Conservation (phyloP, 2,797 vertebrate species). For the Hephaestus fuliginosus region DNA sequence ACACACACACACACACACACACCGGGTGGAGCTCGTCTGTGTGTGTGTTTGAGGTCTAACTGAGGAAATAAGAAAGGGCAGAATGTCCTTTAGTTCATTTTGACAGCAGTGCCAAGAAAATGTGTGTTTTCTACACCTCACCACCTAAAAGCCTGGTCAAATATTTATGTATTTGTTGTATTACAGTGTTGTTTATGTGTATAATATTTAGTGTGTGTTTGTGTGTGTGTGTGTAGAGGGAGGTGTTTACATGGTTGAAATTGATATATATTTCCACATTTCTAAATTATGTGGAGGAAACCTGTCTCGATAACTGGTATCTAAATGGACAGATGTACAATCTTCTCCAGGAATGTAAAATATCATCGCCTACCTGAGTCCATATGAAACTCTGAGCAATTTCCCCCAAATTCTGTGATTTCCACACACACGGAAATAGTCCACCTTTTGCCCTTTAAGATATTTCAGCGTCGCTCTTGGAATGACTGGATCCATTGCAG, state of each 20-base stretch:
- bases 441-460: constrained; percentile 54
- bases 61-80: constrained; percentile 29
- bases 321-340: constrained; percentile 35
- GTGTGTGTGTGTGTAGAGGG: not conserved
- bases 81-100: constrained; percentile 23
- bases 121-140: constrained; percentile 7
- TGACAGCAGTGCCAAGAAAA: constrained; percentile 13
- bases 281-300: constrained; percentile 40
- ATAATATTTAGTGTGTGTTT: constrained; percentile 6
- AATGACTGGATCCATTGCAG: constrained; percentile 52
- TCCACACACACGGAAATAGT: constrained; percentile 36
- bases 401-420: constrained; percentile 50
- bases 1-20: constrained; percentile 21
- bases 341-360: constrained; percentile 45
- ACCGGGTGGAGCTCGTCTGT: constrained; percentile 22
- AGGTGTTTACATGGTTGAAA: constrained; percentile 11
- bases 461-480: constrained; percentile 37
- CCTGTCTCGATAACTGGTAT: constrained; percentile 27
- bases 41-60: constrained; percentile 27
- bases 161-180: not conserved
- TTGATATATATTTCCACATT: constrained; percentile 25
- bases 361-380: constrained; percentile 26
- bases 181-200: constrained; percentile 18
- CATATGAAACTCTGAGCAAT: constrained; percentile 33
- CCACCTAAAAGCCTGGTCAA: not conserved